Evolutionary conservation across 2,797 vertebrate species (phyloP).

Genomic region (Cygnus olor): DNA sequence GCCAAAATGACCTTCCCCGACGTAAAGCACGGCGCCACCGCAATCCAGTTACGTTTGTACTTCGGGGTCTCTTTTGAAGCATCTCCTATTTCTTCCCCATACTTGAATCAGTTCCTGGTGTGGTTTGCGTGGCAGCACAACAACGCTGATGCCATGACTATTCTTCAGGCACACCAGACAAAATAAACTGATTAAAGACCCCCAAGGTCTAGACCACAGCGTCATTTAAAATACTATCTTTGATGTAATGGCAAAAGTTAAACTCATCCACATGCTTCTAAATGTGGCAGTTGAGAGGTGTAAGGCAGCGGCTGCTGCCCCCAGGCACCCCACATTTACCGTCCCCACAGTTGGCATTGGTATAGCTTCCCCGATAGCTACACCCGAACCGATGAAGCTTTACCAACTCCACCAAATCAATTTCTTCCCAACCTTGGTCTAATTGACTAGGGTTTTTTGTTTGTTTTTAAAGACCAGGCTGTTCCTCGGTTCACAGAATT

Average conservation of each 20-base stretch:
- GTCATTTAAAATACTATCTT: neutral
- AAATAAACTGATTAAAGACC: neutral
- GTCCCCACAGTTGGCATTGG: neutral
- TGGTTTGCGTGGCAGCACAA: neutral
- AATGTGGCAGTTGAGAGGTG: no score
- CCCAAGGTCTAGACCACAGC: neutral
- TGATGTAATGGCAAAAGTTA: neutral
- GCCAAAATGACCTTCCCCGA: neutral
- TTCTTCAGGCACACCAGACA: neutral
- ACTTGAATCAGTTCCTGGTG: neutral
- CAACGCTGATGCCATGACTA: neutral
- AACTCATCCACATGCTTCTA: neutral
- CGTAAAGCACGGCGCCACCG: neutral
- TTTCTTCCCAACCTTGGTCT: neutral
- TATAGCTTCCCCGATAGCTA: neutral
- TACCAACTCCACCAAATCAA: neutral
- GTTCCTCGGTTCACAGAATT: neutral
- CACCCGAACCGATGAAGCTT: neutral
- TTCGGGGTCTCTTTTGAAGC: neutral
- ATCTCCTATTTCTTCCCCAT: neutral
- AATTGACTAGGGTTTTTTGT: neutral
- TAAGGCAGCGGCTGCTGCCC: no score
- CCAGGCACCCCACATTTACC: no score
- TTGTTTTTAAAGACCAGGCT: neutral
- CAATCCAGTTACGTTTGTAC: fast-evolving